Base-by-base conservation (phyloP, 2,888 invertebrate species). In the Bedellia somnulentella region DNA sequence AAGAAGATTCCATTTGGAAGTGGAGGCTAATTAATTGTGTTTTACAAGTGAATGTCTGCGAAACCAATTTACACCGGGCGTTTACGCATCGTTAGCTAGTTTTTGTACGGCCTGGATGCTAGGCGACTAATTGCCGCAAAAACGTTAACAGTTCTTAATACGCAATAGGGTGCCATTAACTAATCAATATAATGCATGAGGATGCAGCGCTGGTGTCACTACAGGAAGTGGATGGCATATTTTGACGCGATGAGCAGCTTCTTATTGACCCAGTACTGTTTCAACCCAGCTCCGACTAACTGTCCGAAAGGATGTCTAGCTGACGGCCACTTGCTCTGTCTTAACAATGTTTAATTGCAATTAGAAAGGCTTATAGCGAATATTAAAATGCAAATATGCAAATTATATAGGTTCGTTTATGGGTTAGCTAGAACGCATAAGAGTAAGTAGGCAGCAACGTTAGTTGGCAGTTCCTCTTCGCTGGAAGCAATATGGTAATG, bases 401-500 rank as follows among this genome's bases (percentile, higher is more conserved):
- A 18, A 9, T 18, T 18, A 6, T 18, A 18, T 18, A 18, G 5
- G 18, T 18, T 18, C 9, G 5, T 18, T 18, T 18, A 5, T 18
- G 18, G 9, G 9, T 6, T 18, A 6, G 5, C 18, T 18, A 18
- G 18, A 6, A 6, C 18, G 15, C 23, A 14, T 29, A 24, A 30
- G 23, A 24, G 32, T 36, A 37, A 39, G 39, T 43, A 37, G 41
- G 40, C 45, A 41, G 45, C 41, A 36, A n/a, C n/a, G 40, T 45
- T 47, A 48, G 18, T n/a, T 15, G 28, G 14, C 45, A 50, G 61
- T 54, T 61, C 57, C 61, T 67, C 18, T n/a, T 24, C 48, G 49
- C 54, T 67, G 60, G 64, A 62, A 63, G 63, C 55, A 50, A 54
- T 63, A 61, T 64, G 68, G 59, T 70, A 70, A 73, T 70, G 52